These are phyloP conservation scores for Elysia chlorotica DNA, from an alignment of 1,140 invertebrate species.

Conservation along the genomic window DNA sequence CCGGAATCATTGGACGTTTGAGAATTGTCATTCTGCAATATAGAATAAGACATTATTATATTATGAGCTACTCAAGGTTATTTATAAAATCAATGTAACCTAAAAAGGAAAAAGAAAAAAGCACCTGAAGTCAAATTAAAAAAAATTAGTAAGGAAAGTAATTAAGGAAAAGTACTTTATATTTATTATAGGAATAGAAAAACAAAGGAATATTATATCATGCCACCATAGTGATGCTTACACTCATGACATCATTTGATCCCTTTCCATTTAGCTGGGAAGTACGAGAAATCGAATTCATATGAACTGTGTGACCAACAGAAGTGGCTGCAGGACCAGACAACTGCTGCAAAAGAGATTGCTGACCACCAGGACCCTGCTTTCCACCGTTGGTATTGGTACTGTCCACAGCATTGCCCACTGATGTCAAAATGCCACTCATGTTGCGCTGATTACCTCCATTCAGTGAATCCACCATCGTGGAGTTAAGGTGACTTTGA, in stretches of 20 bases:
- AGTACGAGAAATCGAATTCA: background rate
- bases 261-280: slow-evolving; percentile 4
- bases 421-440: background rate
- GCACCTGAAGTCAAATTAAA: no score
- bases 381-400: background rate
- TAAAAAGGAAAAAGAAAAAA: background rate
- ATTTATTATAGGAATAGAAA: no score
- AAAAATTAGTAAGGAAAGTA: no score
- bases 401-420: background rate
- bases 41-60: no score
- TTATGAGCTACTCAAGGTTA: no score
- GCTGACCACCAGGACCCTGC: slow-evolving; percentile 1
- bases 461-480: background rate
- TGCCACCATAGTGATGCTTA: no score
- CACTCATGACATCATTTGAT: slow-evolving; percentile 8
- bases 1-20: background rate
- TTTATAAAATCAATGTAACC: background rate
- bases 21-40: slow-evolving; percentile 9
- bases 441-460: background rate
- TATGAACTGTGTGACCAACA: background rate
- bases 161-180: no score
- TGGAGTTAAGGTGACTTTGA: slow-evolving; percentile 10
- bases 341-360: slow-evolving; percentile 7
- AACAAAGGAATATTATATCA: no score
- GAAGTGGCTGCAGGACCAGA: slow-evolving; percentile 2